Evolutionary conservation across 2,888 invertebrate genomes (phyloP).

Genomic region (Imbricaverruca yamaguchii): DNA sequence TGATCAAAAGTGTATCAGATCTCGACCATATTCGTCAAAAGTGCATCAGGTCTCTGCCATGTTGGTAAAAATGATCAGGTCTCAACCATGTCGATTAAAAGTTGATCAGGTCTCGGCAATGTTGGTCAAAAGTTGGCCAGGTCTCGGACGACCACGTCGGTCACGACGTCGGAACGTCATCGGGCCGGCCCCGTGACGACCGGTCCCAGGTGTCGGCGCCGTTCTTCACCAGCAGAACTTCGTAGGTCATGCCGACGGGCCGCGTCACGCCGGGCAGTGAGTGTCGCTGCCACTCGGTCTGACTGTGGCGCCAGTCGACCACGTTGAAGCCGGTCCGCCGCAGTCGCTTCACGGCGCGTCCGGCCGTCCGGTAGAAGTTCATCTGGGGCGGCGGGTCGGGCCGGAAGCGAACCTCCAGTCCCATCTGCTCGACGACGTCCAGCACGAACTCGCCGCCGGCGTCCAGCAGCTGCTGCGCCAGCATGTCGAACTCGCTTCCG

Average conservation of each 20-base stretch:
- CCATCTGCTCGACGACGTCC: neutral
- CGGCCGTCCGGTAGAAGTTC: neutral
- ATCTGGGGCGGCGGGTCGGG: neutral
- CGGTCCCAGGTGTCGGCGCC: too few species aligned
- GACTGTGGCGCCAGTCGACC: neutral
- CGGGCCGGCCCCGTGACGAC: too few species aligned
- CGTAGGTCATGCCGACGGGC: neutral
- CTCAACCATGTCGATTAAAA: too few species aligned
- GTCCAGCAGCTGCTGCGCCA: slow-evolving; percentile 23
- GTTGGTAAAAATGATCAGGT: too few species aligned
- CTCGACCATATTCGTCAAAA: too few species aligned
- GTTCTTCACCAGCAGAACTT: neutral
- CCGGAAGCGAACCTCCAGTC: neutral
- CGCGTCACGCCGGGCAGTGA: neutral
- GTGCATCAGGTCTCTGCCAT: too few species aligned
- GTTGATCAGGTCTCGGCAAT: too few species aligned
- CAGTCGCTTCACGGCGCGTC: neutral
- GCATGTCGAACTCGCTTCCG: slow-evolving; percentile 39
- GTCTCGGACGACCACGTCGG: too few species aligned
- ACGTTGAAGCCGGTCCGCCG: neutral
- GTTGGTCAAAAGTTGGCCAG: too few species aligned
- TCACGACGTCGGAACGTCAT: too few species aligned
- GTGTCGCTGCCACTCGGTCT: neutral
- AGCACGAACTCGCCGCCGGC: neutral
- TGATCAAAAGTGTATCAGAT: too few species aligned